Evolutionary conservation across 2,888 invertebrate genomes (phyloP).

Genomic region (Melanophora roralis): DNA sequence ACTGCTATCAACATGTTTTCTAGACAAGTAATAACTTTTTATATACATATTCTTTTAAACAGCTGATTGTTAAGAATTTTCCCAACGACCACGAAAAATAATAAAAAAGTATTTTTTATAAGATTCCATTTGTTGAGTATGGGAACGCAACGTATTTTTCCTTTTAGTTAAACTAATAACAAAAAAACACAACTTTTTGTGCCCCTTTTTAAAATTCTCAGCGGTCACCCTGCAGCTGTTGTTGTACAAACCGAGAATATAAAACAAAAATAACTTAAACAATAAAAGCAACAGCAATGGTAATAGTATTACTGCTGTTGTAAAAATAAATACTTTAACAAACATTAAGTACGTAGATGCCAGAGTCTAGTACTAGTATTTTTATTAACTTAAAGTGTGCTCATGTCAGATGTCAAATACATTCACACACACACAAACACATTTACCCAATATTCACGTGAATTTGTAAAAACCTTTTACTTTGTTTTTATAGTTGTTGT

Average conservation of each 20-base stretch:
- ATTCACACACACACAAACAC: constrained; percentile 14
- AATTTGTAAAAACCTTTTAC: constrained; percentile 4
- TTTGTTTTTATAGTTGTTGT: neutral
- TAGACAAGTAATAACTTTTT: no score
- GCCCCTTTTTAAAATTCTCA: no score
- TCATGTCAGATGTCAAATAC: constrained; percentile 52
- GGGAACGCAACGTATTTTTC: no score
- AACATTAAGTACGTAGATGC: constrained; percentile 1
- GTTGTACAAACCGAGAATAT: constrained; percentile 7
- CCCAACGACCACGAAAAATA: no score
- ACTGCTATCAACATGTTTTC: no score
- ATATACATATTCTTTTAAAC: no score
- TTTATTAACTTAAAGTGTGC: constrained; percentile 45
- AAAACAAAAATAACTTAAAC: constrained; percentile 13
- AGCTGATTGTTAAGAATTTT: no score
- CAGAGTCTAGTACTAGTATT: constrained; percentile 4
- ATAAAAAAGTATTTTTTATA: no score
- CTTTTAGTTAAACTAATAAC: no score
- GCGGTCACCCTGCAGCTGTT: no score
- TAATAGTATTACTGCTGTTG: neutral
- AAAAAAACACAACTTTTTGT: no score
- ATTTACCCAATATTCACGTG: neutral
- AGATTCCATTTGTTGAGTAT: no score
- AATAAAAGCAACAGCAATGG: neutral
- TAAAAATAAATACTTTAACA: neutral